Percentiles rank a stretch among this genome's conserved stretches.
phyloP scores from a whole-genome alignment of 1,140 invertebrate species.

The Metaphire vulgaris region DNA sequence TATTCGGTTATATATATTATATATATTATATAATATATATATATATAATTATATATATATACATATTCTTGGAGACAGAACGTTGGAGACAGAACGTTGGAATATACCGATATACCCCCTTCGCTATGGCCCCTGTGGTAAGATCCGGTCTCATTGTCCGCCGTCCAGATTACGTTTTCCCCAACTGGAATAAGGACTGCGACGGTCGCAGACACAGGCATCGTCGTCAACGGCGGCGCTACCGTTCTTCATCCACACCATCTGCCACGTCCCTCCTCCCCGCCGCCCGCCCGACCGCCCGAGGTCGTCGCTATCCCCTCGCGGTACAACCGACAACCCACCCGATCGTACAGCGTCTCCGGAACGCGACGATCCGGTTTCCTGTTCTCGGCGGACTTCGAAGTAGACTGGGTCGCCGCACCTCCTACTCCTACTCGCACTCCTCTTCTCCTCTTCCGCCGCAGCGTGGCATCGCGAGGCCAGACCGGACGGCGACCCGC shows the following conservation, averaged over 20 bases:
- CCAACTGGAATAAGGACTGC: neutral
- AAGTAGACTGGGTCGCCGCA: neutral
- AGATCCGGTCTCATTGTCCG: neutral
- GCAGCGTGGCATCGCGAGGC: too few species aligned
- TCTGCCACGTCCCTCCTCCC: too few species aligned
- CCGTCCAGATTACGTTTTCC: neutral
- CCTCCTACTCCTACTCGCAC: neutral
- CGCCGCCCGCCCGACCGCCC: too few species aligned
- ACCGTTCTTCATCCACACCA: neutral
- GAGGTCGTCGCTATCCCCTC: slow-evolving; percentile 15
- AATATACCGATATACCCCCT: neutral
- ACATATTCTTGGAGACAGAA: neutral
- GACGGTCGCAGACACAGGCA: neutral
- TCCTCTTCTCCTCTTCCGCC: too few species aligned
- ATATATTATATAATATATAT: too few species aligned
- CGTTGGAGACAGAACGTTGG: neutral
- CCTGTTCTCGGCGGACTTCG: too few species aligned
- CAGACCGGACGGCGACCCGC: too few species aligned
- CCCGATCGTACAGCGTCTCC: slow-evolving; percentile 22
- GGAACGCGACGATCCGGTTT: neutral
- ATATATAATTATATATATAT: neutral
- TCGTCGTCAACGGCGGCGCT: neutral
- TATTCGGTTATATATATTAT: too few species aligned
- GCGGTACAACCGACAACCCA: slow-evolving; percentile 29
- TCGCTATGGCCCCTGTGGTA: neutral